Conservation (phyloP, 2,113 vertebrate species). For the Malaclemys terrapin region DNA sequence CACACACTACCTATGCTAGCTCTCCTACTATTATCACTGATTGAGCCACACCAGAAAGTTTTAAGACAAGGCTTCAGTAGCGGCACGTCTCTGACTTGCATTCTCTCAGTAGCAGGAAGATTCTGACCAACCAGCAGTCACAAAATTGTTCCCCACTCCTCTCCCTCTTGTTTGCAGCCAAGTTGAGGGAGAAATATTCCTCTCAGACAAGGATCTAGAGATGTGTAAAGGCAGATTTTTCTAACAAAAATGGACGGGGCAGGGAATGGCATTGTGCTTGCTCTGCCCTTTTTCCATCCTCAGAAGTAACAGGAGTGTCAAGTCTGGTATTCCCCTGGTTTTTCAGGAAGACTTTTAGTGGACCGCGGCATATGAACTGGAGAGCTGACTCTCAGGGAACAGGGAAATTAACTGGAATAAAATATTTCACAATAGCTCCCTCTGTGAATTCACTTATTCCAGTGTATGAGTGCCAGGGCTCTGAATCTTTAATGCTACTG, state of each 20-base stretch:
- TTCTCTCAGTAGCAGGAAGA: background rate
- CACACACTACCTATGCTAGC: background rate
- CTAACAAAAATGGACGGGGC: background rate
- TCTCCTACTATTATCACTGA: constrained; percentile 14
- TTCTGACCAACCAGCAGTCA: background rate
- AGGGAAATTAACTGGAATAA: background rate
- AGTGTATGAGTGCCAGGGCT: background rate
- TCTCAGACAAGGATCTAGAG: background rate
- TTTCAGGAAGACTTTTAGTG: background rate
- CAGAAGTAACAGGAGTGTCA: background rate
- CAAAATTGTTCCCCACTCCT: background rate
- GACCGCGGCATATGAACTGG: background rate
- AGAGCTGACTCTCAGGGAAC: background rate
- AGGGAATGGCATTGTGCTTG: background rate
- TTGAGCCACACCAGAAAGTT: background rate
- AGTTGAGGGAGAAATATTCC: background rate
- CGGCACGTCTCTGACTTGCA: background rate
- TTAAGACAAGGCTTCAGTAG: background rate
- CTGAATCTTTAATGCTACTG: background rate
- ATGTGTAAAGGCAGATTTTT: background rate
- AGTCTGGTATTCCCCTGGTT: background rate
- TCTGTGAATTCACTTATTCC: too few relatives aligned
- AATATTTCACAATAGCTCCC: background rate
- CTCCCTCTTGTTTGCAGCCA: background rate
- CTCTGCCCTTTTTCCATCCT: background rate